phyloP scores from a whole-genome alignment of 2,797 vertebrate genomes.

The Crenichthys baileyi region DNA sequence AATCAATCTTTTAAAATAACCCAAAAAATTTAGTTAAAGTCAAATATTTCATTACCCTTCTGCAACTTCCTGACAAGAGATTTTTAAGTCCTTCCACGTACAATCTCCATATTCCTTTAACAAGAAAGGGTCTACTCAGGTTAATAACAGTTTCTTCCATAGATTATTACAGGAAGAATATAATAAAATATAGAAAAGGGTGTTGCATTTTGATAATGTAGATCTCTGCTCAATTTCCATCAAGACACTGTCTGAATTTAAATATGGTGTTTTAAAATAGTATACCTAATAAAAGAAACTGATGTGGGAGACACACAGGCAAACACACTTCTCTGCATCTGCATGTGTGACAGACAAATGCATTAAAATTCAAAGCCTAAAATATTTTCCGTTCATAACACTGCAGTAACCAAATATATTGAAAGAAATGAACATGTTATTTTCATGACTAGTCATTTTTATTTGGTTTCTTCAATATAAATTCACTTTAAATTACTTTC shows the following conservation, averaged over 20 bases:
- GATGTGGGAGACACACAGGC: constrained; percentile 8
- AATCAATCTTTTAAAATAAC: neutral
- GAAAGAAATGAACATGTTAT: neutral
- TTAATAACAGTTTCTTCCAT: constrained; percentile 62
- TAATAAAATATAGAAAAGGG: constrained; percentile 55
- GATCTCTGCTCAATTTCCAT: constrained; percentile 40
- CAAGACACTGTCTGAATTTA: constrained; percentile 12
- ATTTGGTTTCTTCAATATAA: neutral
- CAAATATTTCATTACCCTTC: constrained; percentile 57
- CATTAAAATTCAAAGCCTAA: neutral
- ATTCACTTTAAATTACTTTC: neutral
- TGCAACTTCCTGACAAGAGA: constrained; percentile 48
- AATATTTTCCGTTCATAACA: neutral
- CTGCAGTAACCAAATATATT: neutral
- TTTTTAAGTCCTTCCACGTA: constrained; percentile 57
- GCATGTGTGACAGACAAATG: neutral
- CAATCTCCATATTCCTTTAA: constrained; percentile 57
- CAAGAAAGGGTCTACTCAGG: constrained; percentile 56
- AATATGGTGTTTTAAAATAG: constrained; percentile 49
- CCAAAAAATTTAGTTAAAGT: constrained; percentile 20
- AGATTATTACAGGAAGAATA: constrained; percentile 58
- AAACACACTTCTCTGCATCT: neutral
- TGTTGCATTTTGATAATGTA: constrained; percentile 55
- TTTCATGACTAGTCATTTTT: neutral
- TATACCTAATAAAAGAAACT: constrained; percentile 18